Conservation (phyloP, 2,113 vertebrate species). For the Indicator indicator region DNA sequence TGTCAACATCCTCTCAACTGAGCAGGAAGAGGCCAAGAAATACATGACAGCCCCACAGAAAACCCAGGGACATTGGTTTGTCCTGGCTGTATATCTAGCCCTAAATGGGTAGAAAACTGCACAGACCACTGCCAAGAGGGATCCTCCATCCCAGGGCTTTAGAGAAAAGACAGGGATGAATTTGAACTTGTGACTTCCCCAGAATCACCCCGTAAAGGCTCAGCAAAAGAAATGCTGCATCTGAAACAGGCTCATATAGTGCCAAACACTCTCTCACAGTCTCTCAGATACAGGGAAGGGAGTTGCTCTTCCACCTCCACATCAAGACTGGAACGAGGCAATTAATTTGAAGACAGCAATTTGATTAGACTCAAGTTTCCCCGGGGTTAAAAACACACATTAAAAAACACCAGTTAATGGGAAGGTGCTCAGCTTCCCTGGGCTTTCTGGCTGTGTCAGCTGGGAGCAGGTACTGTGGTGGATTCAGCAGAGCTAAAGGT, state of each 20-base stretch:
- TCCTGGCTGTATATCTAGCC: not conserved
- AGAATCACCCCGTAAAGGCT: not conserved
- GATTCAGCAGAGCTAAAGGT: not conserved
- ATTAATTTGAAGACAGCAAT: conserved; percentile 33
- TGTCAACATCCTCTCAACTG: not conserved
- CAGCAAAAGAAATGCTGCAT: not conserved
- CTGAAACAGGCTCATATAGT: not conserved
- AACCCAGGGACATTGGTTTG: not conserved
- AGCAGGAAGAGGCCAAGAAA: not conserved
- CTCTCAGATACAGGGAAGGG: not conserved
- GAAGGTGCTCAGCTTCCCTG: not conserved
- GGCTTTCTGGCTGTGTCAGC: not conserved
- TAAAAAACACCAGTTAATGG: not conserved
- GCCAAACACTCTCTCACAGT: not conserved
- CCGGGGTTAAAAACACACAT: not conserved
- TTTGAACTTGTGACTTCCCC: not conserved
- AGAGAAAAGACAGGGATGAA: not conserved
- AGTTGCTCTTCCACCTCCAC: not conserved
- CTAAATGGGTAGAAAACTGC: not conserved
- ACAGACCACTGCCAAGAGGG: not conserved
- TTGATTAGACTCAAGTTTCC: conserved; percentile 35
- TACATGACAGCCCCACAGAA: not conserved
- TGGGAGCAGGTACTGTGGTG: not conserved
- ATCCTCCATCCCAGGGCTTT: not conserved
- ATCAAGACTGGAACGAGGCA: conserved; percentile 10